These are phyloP conservation scores for Trichonephila clavata DNA, from an alignment of 1,140 invertebrate genomes.

Conservation along the genomic window DNA sequence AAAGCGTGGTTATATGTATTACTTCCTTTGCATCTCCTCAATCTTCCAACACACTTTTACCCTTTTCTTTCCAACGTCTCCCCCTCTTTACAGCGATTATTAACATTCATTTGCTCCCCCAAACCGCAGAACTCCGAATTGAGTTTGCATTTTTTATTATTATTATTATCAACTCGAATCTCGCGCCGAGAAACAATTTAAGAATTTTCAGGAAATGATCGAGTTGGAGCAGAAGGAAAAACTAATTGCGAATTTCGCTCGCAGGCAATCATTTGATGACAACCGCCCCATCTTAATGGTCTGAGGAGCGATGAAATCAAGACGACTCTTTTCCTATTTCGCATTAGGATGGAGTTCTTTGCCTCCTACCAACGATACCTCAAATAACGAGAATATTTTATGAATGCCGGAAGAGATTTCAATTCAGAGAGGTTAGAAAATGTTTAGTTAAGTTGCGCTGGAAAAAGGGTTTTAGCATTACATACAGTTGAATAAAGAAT, in stretches of 20 bases:
- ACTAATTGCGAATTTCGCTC: constrained; percentile 68
- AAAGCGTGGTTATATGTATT: constrained; percentile 65
- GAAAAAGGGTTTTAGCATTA: background rate
- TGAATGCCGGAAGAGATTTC: background rate
- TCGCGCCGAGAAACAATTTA: constrained; percentile 45
- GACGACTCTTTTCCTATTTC: constrained; percentile 3
- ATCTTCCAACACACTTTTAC: constrained; percentile 62
- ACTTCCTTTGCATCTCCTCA: constrained; percentile 32
- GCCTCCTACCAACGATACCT: background rate
- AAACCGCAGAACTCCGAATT: constrained; percentile 63
- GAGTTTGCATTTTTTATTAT: constrained; percentile 61
- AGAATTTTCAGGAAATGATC: constrained; percentile 28
- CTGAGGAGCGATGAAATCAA: constrained; percentile 31
- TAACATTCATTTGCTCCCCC: constrained; percentile 70
- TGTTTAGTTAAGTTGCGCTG: constrained; percentile 13
- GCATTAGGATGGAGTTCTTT: background rate
- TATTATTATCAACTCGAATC: constrained; percentile 63
- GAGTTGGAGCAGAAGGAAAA: constrained; percentile 64
- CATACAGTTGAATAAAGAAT: too few relatives aligned
- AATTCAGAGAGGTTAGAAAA: background rate
- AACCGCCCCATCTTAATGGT: constrained; percentile 44
- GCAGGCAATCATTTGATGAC: constrained; percentile 41
- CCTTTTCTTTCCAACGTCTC: constrained; percentile 39
- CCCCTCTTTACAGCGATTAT: constrained; percentile 47
- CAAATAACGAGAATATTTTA: constrained; percentile 16